Conservation (phyloP, 2,888 invertebrate genomes). For the Agriopis marginaria region DNA sequence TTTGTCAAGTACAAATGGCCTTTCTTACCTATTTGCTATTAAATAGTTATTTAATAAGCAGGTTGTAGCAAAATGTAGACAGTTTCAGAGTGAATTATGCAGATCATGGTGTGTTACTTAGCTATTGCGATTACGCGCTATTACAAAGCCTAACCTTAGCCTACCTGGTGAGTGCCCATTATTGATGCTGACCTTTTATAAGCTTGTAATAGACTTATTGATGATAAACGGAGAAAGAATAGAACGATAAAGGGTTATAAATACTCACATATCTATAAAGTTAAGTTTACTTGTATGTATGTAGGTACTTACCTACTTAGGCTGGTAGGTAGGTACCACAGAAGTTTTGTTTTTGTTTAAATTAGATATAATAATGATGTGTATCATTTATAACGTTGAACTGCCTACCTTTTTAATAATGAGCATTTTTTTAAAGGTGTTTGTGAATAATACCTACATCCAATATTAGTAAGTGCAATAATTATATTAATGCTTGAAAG, state of each 20-base stretch:
- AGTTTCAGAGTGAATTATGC: slow-evolving; percentile 49
- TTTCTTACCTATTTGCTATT: background rate
- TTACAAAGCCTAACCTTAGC: slow-evolving; percentile 56
- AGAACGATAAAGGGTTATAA: slow-evolving; percentile 5
- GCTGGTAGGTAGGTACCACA: too few relatives aligned
- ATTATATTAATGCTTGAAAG: too few relatives aligned
- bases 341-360: too few relatives aligned
- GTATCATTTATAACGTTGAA: too few relatives aligned
- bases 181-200: slow-evolving; percentile 49
- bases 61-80: slow-evolving; percentile 45
- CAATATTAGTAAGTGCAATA: too few relatives aligned
- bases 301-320: too few relatives aligned
- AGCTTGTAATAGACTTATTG: slow-evolving; percentile 12
- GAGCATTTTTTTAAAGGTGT: too few relatives aligned
- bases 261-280: background rate
- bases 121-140: slow-evolving; percentile 49
- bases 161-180: slow-evolving; percentile 45
- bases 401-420: too few relatives aligned
- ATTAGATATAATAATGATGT: too few relatives aligned
- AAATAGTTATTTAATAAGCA: slow-evolving; percentile 28
- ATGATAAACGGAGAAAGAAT: slow-evolving; percentile 28
- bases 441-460: too few relatives aligned
- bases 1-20: slow-evolving; percentile 16
- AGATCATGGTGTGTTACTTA: slow-evolving; percentile 50
- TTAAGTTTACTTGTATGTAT: too few relatives aligned